Evolutionary conservation across 2,888 invertebrate genomes (phyloP), one percentile per base, ranked within the genome.

Genomic region (Drosophila recens): DNA sequence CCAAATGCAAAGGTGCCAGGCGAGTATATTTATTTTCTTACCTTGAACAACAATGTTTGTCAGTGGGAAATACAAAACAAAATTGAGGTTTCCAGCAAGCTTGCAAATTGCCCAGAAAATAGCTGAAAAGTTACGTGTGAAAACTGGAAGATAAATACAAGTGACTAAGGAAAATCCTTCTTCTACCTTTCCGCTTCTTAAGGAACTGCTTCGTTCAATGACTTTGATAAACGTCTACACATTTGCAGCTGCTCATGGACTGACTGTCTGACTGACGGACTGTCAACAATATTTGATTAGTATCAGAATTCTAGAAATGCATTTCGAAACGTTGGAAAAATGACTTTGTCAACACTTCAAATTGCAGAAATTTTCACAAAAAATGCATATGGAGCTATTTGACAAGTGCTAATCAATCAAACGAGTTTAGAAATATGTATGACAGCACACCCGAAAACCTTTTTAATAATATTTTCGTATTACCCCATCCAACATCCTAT

Each of bases 381-480:
- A 78, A 70, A 38, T 73, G 84, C 80, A 67, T 63, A 56, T 59
- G 67, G 38, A 84, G 66, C 59, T 66, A 10, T 75, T 72, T 87
- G 82, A 82, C 84, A 85, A 72, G 72, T 65, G 72, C 75, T 85
- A 82, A 87, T 84, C 84, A 84, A 84, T 84, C 84, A 84, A 82
- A 68, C 43, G 11, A 52, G 51, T 46, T 43, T 67, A 49, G 53
- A 61, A 46, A 56, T 65, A 67, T 74, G 45, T 80, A 84, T 86
- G 86, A 81, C 86, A 76, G 67, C 56, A n/a, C 36, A 11, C 10
- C 58, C 23, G 54, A 72, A 75, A 88, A 86, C 87, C 87, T 88
- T 88, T 86, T 88, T 86, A 83, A 88, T 86, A 86, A 84, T 86
- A 72, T 76, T 80, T 81, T 61, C 49, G 38, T 11, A 23, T 27